These are phyloP conservation scores for Spodoptera litura DNA, from an alignment of 1,140 invertebrate genomes.

Conservation along the genomic window DNA sequence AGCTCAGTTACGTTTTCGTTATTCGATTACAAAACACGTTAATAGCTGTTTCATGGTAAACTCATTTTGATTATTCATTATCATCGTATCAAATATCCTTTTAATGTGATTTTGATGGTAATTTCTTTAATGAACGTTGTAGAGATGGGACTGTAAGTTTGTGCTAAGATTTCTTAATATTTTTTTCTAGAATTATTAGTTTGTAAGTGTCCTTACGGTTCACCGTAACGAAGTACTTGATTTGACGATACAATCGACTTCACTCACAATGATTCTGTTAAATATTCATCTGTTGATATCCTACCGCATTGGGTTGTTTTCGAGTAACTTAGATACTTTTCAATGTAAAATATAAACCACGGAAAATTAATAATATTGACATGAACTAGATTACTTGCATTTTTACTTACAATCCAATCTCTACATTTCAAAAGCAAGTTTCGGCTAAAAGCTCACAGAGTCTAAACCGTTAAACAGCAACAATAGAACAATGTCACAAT, in stretches of 20 bases:
- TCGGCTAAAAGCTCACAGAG: conserved; percentile 5
- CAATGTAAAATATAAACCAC: background rate
- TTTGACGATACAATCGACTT: no score
- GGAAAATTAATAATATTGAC: background rate
- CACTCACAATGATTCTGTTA: no score
- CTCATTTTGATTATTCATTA: background rate
- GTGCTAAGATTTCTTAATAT: no score
- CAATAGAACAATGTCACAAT: background rate
- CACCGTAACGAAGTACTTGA: no score
- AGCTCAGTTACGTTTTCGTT: conserved; percentile 41
- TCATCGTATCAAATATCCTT: background rate
- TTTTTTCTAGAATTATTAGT: no score
- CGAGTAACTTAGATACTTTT: no score
- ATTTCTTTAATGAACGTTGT: background rate
- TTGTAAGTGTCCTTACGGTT: no score
- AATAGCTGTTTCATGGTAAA: background rate
- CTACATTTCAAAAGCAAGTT: conserved; percentile 11
- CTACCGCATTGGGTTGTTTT: no score
- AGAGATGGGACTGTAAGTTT: background rate
- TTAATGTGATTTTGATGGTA: background rate
- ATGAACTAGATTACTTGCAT: no score
- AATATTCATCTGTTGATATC: no score
- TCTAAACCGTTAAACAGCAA: background rate
- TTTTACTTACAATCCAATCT: background rate
- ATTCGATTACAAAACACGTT: conserved; percentile 2